Evolutionary conservation across 92 coral and sea anemone genomes (phyloP).

Genomic region (Phenganax subtilis): DNA sequence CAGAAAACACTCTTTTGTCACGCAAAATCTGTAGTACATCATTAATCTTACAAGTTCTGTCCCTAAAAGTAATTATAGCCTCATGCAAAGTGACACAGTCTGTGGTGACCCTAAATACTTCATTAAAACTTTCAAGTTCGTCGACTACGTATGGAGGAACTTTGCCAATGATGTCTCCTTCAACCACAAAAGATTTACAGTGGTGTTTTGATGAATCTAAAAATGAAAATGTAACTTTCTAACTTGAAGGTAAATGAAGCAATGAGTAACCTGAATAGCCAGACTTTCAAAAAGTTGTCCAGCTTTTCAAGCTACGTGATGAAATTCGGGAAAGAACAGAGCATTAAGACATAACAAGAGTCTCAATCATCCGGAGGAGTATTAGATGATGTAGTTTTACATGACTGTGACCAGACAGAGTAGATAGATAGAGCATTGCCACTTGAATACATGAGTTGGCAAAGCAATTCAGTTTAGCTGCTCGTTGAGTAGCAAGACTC

Average conservation of each 20-base stretch:
- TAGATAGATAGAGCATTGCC: too few relatives aligned
- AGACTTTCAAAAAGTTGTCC: not conserved
- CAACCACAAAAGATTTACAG: constrained; percentile 72
- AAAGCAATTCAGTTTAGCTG: too few relatives aligned
- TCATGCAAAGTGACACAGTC: constrained; percentile 55
- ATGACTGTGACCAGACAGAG: too few relatives aligned
- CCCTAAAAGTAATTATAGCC: constrained; percentile 59
- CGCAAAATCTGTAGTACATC: constrained; percentile 76
- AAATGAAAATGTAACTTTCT: not conserved
- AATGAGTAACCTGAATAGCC: not conserved
- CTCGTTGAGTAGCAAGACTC: too few relatives aligned
- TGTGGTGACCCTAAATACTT: constrained; percentile 55
- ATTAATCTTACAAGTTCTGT: constrained; percentile 61
- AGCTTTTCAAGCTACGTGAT: too few relatives aligned
- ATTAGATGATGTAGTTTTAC: too few relatives aligned
- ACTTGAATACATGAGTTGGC: too few relatives aligned
- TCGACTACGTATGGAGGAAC: constrained; percentile 60
- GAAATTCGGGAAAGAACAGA: too few relatives aligned
- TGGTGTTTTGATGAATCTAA: constrained; percentile 66
- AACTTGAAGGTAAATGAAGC: not conserved
- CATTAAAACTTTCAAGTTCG: constrained; percentile 51
- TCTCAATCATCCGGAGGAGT: too few relatives aligned
- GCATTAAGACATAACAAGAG: too few relatives aligned
- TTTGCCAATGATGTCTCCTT: constrained; percentile 67
- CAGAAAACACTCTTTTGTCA: constrained; percentile 50